Percentiles rank a stretch among this genome's conserved stretches.
phyloP scores from a whole-genome alignment of 2,797 vertebrate genomes.

The Arnoldichthys spilopterus region DNA sequence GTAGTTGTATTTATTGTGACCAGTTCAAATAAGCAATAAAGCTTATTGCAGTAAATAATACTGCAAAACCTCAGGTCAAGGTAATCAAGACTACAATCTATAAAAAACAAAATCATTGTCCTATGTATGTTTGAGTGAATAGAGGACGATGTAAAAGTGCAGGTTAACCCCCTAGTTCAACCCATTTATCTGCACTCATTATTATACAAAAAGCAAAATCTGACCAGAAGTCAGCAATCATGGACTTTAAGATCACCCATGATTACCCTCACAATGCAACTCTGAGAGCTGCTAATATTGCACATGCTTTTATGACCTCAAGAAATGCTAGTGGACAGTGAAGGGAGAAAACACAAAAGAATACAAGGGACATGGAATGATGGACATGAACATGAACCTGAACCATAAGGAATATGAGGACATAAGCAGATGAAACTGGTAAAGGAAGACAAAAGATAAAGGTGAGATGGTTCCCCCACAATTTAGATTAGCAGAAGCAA shows the following conservation, averaged over 20 bases:
- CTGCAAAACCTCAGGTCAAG: slow-evolving; percentile 23
- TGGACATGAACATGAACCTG: background rate
- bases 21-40: slow-evolving; percentile 37
- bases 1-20: slow-evolving; percentile 5
- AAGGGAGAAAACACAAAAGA: slow-evolving; percentile 15
- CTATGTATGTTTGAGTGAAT: background rate
- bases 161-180: background rate
- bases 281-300: background rate
- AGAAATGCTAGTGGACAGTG: slow-evolving; percentile 41
- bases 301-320: slow-evolving; percentile 18
- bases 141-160: slow-evolving; percentile 1
- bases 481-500: background rate
- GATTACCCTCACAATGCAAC: background rate
- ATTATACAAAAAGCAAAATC: background rate
- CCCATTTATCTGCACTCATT: background rate
- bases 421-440: background rate
- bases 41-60: slow-evolving; percentile 33
- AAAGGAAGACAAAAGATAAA: slow-evolving; percentile 4
- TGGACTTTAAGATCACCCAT: background rate
- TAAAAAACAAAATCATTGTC: no score
- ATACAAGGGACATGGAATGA: background rate
- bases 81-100: background rate
- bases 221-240: background rate
- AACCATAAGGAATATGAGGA: background rate
- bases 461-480: background rate